These are phyloP conservation scores for Octomys mimax DNA, from an alignment of 2,797 vertebrate species.

Conservation along the genomic window DNA sequence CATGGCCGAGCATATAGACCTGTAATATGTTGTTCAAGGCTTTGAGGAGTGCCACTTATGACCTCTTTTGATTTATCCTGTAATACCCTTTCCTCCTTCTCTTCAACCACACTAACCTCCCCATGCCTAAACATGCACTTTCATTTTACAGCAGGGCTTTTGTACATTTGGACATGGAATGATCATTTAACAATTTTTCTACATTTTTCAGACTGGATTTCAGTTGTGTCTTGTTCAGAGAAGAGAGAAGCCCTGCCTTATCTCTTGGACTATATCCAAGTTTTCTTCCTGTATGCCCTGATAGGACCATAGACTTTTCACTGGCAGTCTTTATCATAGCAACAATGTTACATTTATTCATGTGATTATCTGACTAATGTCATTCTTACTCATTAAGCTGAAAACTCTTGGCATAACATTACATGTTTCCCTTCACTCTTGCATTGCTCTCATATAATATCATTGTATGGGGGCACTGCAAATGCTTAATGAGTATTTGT, in stretches of 20 bases:
- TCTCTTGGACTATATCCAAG: background rate
- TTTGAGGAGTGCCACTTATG: background rate
- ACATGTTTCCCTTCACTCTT: background rate
- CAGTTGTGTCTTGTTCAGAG: background rate
- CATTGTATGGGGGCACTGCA: background rate
- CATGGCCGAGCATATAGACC: background rate
- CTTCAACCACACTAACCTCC: background rate
- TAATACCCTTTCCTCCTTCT: background rate
- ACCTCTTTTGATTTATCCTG: background rate
- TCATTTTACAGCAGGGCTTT: background rate
- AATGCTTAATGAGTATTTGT: constrained; percentile 14
- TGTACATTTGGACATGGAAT: background rate
- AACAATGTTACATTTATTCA: background rate
- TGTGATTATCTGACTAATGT: constrained; percentile 27
- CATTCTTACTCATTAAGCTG: background rate
- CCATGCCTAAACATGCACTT: background rate
- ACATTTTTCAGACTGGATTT: constrained; percentile 16
- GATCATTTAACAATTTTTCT: background rate
- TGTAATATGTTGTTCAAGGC: background rate
- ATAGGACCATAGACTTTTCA: background rate
- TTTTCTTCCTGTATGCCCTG: background rate
- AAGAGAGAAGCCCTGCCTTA: background rate
- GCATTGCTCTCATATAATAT: background rate
- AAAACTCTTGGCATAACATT: background rate
- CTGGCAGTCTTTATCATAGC: background rate